Evolutionary conservation across 2,888 invertebrate genomes (phyloP).

Genomic region (Charanyca ferruginea): DNA sequence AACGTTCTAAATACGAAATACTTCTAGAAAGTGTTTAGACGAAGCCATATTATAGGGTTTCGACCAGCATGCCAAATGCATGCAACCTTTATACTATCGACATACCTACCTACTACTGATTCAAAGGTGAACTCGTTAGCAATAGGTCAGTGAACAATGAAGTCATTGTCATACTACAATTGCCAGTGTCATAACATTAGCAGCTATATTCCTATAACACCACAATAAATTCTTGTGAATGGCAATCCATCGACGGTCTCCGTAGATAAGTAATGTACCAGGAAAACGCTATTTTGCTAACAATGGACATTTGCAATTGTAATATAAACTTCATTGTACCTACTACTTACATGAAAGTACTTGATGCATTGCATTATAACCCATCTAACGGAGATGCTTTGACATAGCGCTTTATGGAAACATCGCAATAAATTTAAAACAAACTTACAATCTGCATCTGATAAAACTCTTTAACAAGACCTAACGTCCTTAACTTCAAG

Average conservation of each 20-base stretch:
- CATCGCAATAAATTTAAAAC: slow-evolving; percentile 70
- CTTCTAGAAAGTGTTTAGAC: no score
- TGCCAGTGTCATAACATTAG: slow-evolving; percentile 25
- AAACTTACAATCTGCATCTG: slow-evolving; percentile 41
- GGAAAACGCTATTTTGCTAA: slow-evolving; percentile 55
- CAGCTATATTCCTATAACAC: slow-evolving; percentile 19
- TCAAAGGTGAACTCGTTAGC: slow-evolving; percentile 18
- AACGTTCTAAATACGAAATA: no score
- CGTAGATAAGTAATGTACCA: slow-evolving; percentile 56
- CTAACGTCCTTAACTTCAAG: slow-evolving; percentile 21
- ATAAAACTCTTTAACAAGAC: slow-evolving; percentile 16
- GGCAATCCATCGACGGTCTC: slow-evolving; percentile 50
- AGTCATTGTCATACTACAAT: slow-evolving; percentile 9
- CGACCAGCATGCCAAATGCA: no score
- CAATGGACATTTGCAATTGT: slow-evolving; percentile 75
- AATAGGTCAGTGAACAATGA: slow-evolving; percentile 18
- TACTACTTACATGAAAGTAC: slow-evolving; percentile 62
- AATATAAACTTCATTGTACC: slow-evolving; percentile 73
- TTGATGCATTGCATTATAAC: slow-evolving; percentile 68
- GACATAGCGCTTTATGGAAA: slow-evolving; percentile 75
- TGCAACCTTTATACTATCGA: no score
- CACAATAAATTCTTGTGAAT: slow-evolving; percentile 50
- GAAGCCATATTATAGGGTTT: no score
- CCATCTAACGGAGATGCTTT: slow-evolving; percentile 74
- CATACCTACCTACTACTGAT: background rate